phyloP scores from a whole-genome alignment of 2,888 invertebrate genomes.

The Microchrysa polita region DNA sequence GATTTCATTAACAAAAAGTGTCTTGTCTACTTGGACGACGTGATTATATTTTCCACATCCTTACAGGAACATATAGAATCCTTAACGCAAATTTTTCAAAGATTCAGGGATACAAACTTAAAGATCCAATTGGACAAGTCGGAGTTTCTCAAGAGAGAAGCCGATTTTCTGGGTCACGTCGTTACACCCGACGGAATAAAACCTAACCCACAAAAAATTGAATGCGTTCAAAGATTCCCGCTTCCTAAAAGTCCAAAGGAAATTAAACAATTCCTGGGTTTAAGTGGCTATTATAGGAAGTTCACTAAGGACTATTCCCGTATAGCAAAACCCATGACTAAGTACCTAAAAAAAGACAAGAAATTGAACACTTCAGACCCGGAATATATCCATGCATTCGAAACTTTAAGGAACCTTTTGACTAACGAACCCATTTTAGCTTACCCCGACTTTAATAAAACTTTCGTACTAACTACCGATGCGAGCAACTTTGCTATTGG shows the following conservation, averaged over 20 bases:
- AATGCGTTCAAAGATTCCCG: constrained; percentile 48
- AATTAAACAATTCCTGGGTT: constrained; percentile 47
- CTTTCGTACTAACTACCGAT: constrained; percentile 55
- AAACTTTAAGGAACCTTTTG: constrained; percentile 24
- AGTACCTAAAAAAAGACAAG: constrained; percentile 45
- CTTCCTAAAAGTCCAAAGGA: constrained; percentile 50
- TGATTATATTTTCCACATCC: constrained; percentile 50
- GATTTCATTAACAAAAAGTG: constrained; percentile 52
- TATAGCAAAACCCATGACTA: constrained; percentile 27
- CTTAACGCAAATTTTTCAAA: constrained; percentile 47
- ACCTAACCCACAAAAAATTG: constrained; percentile 51
- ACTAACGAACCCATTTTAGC: constrained; percentile 40
- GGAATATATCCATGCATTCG: constrained; percentile 37
- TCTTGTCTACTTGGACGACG: constrained; percentile 53
- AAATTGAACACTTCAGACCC: constrained; percentile 42
- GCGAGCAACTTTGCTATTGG: constrained; percentile 54
- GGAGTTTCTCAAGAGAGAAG: constrained; percentile 49
- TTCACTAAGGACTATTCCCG: constrained; percentile 53
- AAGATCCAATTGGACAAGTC: constrained; percentile 51
- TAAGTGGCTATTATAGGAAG: constrained; percentile 47
- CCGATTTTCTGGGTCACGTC: constrained; percentile 54
- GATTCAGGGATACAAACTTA: constrained; percentile 45
- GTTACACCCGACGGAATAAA: constrained; percentile 52
- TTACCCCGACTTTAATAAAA: constrained; percentile 50
- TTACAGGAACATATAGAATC: constrained; percentile 49